Evolutionary conservation across 2,888 invertebrate genomes (phyloP).

Genomic region (Asteroscopus sphinx): DNA sequence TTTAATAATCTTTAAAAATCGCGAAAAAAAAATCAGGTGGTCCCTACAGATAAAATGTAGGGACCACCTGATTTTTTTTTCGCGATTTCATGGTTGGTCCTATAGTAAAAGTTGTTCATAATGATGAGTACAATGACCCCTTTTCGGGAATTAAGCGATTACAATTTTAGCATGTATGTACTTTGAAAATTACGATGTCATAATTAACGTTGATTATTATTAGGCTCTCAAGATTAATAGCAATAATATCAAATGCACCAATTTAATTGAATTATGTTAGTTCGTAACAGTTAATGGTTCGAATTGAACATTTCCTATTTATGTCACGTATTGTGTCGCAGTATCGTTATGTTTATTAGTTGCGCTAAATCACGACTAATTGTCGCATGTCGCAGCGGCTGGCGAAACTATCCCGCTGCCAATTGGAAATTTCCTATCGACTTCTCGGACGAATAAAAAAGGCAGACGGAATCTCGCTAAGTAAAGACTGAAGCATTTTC

Average conservation of each 20-base stretch:
- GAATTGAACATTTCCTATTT: conserved; percentile 63
- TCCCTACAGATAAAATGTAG: too few relatives aligned
- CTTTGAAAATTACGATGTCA: not conserved
- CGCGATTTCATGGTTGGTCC: too few relatives aligned
- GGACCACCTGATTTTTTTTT: too few relatives aligned
- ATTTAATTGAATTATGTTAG: conserved; percentile 63
- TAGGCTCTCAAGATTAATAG: conserved; percentile 7
- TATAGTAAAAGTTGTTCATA: too few relatives aligned
- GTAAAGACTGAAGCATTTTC: too few relatives aligned
- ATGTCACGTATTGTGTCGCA: conserved; percentile 66
- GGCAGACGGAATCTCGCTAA: too few relatives aligned
- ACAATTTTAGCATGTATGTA: too few relatives aligned
- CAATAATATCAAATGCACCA: conserved; percentile 31
- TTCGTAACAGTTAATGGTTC: conserved; percentile 38
- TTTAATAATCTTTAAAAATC: too few relatives aligned
- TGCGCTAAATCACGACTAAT: conserved; percentile 71
- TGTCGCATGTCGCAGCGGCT: conserved; percentile 63
- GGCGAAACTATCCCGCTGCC: conserved; percentile 39
- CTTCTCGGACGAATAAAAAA: too few relatives aligned
- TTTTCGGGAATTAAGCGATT: too few relatives aligned
- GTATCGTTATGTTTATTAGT: conserved; percentile 67
- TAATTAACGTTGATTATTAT: not conserved
- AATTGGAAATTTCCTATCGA: conserved; percentile 51
- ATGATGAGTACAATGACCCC: too few relatives aligned
- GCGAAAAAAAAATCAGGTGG: too few relatives aligned